These are phyloP conservation scores for Aldabrachelys gigantea DNA, from an alignment of 2,113 vertebrate species.

Conservation along the genomic window DNA sequence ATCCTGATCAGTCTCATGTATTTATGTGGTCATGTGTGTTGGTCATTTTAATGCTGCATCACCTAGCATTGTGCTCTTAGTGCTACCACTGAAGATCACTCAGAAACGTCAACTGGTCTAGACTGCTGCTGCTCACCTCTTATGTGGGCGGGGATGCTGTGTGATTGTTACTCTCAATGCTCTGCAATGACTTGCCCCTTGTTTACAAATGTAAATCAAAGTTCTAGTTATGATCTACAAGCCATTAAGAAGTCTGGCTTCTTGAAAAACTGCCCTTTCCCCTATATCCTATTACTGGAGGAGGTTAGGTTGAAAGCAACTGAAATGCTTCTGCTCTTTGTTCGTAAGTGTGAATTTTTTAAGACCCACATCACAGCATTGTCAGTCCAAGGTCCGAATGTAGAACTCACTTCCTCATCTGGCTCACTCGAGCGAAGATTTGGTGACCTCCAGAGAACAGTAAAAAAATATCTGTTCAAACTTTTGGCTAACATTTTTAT, in stretches of 20 bases:
- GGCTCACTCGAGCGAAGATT: neutral
- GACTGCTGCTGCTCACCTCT: neutral
- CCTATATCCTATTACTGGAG: neutral
- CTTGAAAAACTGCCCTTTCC: neutral
- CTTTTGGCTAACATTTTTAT: neutral
- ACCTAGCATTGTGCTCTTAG: neutral
- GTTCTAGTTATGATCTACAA: neutral
- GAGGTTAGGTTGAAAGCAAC: neutral
- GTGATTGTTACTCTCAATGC: neutral
- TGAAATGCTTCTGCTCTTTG: neutral
- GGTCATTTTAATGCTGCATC: neutral
- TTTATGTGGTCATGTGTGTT: neutral
- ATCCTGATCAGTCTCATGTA: accelerated
- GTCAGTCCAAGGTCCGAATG: neutral
- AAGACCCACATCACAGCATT: neutral
- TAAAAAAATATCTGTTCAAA: neutral
- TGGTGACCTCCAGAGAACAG: slow-evolving; percentile 28
- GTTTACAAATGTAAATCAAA: neutral
- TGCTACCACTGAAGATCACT: neutral
- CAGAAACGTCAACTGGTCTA: accelerated
- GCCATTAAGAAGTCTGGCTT: neutral
- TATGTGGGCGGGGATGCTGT: neutral
- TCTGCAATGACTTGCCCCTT: neutral
- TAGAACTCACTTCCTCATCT: neutral
- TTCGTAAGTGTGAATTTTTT: accelerated